Percentiles rank a stretch among this genome's conserved stretches.
phyloP scores from a whole-genome alignment of 2,888 invertebrate genomes.

The Xylota segnis region DNA sequence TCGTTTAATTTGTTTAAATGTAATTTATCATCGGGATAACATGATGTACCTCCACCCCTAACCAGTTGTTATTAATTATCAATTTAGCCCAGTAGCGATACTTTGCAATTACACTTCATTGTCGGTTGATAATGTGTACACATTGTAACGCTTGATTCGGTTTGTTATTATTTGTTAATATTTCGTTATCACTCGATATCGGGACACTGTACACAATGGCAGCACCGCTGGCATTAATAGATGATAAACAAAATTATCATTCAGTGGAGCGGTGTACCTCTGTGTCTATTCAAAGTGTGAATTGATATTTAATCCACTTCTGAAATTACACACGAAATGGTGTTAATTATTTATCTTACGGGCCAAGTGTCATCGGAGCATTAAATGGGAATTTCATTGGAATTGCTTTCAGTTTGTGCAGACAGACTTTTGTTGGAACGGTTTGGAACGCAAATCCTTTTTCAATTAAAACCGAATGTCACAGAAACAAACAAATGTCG shows the following conservation, averaged over 20 bases:
- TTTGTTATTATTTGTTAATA: slow-evolving; percentile 39
- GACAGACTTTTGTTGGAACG: background rate
- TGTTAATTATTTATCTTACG: slow-evolving; percentile 48
- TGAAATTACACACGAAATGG: slow-evolving; percentile 24
- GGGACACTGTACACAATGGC: slow-evolving; percentile 7
- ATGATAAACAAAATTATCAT: slow-evolving; percentile 38
- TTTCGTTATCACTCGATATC: slow-evolving; percentile 45
- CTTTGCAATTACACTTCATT: slow-evolving; percentile 34
- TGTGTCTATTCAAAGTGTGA: slow-evolving; percentile 8
- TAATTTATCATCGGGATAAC: slow-evolving; percentile 31
- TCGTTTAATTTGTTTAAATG: slow-evolving; percentile 16
- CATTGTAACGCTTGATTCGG: background rate
- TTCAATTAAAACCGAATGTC: slow-evolving; percentile 5
- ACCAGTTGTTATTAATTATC: slow-evolving; percentile 35
- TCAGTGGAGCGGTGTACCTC: background rate
- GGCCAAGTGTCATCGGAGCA: background rate
- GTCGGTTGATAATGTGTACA: background rate
- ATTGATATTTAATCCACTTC: slow-evolving; percentile 56
- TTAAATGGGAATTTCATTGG: background rate
- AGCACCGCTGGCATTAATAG: slow-evolving; percentile 17
- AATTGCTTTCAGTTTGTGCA: slow-evolving; percentile 4
- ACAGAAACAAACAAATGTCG: background rate
- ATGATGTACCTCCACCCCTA: slow-evolving; percentile 28
- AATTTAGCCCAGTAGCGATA: slow-evolving; percentile 22
- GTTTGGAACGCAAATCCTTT: background rate